Conservation (phyloP, 2,888 invertebrate genomes). For the Synanthedon tipuliformis region DNA sequence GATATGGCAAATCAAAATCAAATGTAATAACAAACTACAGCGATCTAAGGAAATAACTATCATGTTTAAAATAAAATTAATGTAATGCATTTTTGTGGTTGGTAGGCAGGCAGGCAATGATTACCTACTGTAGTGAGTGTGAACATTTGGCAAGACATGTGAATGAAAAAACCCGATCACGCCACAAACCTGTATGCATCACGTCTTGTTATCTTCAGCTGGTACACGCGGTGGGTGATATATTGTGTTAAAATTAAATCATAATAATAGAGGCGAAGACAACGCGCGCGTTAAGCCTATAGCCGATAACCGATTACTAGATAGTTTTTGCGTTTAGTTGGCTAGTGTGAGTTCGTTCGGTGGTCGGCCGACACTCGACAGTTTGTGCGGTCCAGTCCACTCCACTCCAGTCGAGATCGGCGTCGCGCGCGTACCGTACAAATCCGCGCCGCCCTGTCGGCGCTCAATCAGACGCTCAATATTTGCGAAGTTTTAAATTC, state of each 20-base stretch:
- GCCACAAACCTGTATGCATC: constrained; percentile 39
- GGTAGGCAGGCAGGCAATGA: no score
- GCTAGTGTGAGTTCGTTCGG: no score
- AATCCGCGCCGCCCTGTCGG: constrained; percentile 16
- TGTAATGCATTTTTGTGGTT: no score
- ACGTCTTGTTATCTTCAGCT: constrained; percentile 19
- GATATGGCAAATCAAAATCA: no score
- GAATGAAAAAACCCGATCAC: constrained; percentile 9
- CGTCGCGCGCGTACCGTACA: constrained; percentile 26
- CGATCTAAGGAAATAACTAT: no score
- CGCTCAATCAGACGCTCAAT: constrained; percentile 14
- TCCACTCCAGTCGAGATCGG: constrained; percentile 32
- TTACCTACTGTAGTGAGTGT: no score
- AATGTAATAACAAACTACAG: no score
- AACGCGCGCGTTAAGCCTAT: neutral
- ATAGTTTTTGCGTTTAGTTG: neutral
- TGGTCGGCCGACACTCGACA: neutral
- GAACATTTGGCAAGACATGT: constrained; percentile 5
- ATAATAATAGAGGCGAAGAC: neutral
- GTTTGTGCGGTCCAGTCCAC: constrained; percentile 12
- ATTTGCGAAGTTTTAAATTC: constrained; percentile 10
- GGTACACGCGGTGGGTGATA: constrained; percentile 17
- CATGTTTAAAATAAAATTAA: no score
- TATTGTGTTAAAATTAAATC: constrained; percentile 22
- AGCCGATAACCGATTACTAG: neutral